Percentiles rank a stretch among this genome's conserved stretches.
These are phyloP conservation scores for Polypedilum pembai DNA, from an alignment of 1,140 invertebrate species.

Conservation along the genomic window DNA sequence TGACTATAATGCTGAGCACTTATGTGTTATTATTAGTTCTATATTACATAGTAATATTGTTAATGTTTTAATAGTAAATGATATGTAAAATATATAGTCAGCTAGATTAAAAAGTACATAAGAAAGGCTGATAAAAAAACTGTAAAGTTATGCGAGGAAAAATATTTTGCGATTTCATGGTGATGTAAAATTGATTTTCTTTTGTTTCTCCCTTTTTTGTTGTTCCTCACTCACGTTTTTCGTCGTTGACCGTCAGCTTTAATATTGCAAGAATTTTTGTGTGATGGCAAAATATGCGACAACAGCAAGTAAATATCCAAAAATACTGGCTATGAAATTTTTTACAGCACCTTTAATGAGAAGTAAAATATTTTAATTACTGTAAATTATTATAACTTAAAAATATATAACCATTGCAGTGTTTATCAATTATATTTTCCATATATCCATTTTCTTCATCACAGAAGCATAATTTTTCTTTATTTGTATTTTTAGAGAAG, in stretches of 20 bases:
- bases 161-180: constrained; percentile 24
- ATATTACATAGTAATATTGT: too few species aligned
- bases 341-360: neutral
- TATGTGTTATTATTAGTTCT: too few species aligned
- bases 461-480: constrained; percentile 49
- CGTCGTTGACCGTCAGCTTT: neutral
- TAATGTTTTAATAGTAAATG: too few species aligned
- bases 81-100: neutral
- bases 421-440: constrained; percentile 45
- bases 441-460: constrained; percentile 48
- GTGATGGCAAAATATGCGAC: neutral
- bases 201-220: neutral
- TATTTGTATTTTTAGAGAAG: constrained; percentile 36
- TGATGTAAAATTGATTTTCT: constrained; percentile 2
- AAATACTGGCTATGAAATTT: constrained; percentile 21
- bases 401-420: constrained; percentile 46
- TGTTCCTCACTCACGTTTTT: neutral
- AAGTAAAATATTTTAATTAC: neutral
- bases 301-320: constrained; percentile 10
- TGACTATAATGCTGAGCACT: too few species aligned
- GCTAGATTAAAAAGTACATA: neutral
- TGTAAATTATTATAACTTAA: neutral
- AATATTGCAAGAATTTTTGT: constrained; percentile 17
- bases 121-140: neutral
- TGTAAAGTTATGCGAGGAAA: neutral